Conservation (phyloP, 30 jellyfish, hydroid and myxozoan species). For the Catostylus mosaicus region DNA sequence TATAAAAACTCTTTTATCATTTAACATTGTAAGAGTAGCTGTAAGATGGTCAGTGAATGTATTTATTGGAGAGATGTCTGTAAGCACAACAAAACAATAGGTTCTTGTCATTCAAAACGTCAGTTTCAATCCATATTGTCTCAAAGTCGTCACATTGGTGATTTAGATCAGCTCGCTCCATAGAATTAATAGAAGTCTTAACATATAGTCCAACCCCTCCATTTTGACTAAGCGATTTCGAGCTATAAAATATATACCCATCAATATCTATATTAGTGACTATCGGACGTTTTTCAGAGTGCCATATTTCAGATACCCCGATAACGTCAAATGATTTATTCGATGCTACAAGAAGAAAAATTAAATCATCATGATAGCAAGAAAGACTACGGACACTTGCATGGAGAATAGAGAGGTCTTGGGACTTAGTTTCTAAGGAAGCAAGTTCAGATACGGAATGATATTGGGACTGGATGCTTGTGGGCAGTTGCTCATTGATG, state of each 20-base stretch:
- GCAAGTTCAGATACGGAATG: background rate
- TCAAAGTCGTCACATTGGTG: constrained; percentile 14
- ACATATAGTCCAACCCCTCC: constrained; percentile 54
- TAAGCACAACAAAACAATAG: constrained; percentile 35
- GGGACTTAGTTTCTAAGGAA: background rate
- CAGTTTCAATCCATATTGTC: constrained; percentile 24
- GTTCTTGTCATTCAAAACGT: constrained; percentile 4
- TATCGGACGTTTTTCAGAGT: constrained; percentile 6
- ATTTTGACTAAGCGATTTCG: constrained; percentile 31
- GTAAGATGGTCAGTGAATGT: constrained; percentile 17
- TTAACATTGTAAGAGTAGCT: constrained; percentile 8
- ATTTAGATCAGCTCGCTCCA: constrained; percentile 26
- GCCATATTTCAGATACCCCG: constrained; percentile 45
- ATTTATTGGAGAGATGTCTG: constrained; percentile 44
- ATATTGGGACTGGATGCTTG: constrained; percentile 10
- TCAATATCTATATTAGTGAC: constrained; percentile 15
- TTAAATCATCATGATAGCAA: background rate
- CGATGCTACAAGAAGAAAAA: background rate
- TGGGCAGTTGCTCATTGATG: constrained; percentile 37
- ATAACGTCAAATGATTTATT: constrained; percentile 16
- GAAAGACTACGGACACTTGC: constrained; percentile 34
- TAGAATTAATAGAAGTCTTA: constrained; percentile 23
- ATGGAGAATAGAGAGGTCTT: constrained; percentile 20
- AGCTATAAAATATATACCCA: constrained; percentile 5
- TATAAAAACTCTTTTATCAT: constrained; percentile 4